Percentiles rank a stretch among this genome's conserved stretches.
These are phyloP conservation scores for Scaptomyza parva DNA, from an alignment of 2,888 invertebrate genomes.

Conservation along the genomic window DNA sequence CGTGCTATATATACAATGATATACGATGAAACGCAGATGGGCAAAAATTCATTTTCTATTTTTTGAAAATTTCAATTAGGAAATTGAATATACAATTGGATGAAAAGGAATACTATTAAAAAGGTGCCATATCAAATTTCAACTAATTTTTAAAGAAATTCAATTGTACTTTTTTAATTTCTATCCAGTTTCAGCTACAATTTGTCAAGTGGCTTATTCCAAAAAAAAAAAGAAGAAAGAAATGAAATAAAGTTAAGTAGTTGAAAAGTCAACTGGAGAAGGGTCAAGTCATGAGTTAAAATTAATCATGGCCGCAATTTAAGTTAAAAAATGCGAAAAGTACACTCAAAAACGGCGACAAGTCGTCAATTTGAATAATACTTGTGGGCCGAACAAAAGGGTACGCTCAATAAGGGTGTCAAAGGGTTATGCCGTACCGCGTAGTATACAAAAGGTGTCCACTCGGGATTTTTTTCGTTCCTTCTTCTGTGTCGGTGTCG, in stretches of 20 bases:
- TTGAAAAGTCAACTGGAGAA: conserved; percentile 18
- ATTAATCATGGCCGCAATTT: conserved; percentile 76
- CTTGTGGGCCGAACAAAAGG: conserved; percentile 28
- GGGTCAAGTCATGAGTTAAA: conserved; percentile 47
- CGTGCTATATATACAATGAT: conserved; percentile 57
- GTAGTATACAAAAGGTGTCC: conserved; percentile 23
- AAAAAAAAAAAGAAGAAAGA: conserved; percentile 6
- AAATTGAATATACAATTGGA: conserved; percentile 23
- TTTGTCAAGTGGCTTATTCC: conserved; percentile 54
- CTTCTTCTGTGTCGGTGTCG: conserved; percentile 5
- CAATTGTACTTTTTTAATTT: conserved; percentile 1
- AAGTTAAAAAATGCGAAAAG: conserved; percentile 76
- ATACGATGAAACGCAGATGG: conserved; percentile 67
- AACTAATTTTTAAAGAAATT: conserved; percentile 10
- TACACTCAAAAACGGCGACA: conserved; percentile 70
- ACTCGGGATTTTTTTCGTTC: conserved; percentile 6
- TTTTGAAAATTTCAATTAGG: conserved; percentile 57
- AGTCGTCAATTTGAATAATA: conserved; percentile 66
- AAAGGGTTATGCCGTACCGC: conserved; percentile 61
- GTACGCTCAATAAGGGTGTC: conserved; percentile 27
- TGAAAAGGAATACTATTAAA: background rate
- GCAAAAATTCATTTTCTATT: conserved; percentile 2
- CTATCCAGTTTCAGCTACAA: conserved; percentile 38
- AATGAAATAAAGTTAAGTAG: conserved; percentile 36
- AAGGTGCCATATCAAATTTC: conserved; percentile 27